Evolutionary conservation across 2,113 vertebrate species (phyloP).

Genomic region (Nerophis lumbriciformis): DNA sequence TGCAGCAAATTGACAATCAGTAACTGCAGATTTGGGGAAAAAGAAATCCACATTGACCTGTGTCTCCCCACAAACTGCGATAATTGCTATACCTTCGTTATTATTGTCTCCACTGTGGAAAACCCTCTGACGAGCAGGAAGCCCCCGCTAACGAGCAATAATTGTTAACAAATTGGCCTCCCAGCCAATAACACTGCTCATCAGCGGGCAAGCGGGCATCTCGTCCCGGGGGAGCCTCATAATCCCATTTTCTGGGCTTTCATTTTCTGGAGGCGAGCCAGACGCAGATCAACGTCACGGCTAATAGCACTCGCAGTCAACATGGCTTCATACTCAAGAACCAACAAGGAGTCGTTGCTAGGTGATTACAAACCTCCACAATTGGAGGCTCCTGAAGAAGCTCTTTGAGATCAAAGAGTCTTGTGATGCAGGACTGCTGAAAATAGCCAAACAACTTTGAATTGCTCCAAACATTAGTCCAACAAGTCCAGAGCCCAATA

Average conservation of each 20-base stretch:
- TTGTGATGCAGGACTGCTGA: no score
- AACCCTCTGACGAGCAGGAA: conserved; percentile 63
- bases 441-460: no score
- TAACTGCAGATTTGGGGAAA: conserved; percentile 33
- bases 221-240: conserved; percentile 68
- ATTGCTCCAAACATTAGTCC: no score
- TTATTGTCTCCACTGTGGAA: conserved; percentile 42
- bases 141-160: conserved; percentile 80
- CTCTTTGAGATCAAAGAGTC: no score
- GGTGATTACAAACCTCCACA: conserved; percentile 61
- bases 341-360: conserved; percentile 63
- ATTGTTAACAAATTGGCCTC: conserved; percentile 89
- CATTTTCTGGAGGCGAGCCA: conserved; percentile 78
- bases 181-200: conserved; percentile 71
- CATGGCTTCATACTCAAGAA: conserved; percentile 45
- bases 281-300: conserved; percentile 56
- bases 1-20: conserved; percentile 46
- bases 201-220: conserved; percentile 75
- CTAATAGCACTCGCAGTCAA: conserved; percentile 18
- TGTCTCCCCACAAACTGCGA: conserved; percentile 46
- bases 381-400: no score
- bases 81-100: conserved; percentile 51
- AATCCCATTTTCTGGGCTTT: conserved; percentile 85
- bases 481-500: no score
- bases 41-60: conserved; percentile 30